Percentiles rank a stretch among this genome's conserved stretches.
phyloP scores from a whole-genome alignment of 2,888 invertebrate genomes.

The Orchesella flavescens region DNA sequence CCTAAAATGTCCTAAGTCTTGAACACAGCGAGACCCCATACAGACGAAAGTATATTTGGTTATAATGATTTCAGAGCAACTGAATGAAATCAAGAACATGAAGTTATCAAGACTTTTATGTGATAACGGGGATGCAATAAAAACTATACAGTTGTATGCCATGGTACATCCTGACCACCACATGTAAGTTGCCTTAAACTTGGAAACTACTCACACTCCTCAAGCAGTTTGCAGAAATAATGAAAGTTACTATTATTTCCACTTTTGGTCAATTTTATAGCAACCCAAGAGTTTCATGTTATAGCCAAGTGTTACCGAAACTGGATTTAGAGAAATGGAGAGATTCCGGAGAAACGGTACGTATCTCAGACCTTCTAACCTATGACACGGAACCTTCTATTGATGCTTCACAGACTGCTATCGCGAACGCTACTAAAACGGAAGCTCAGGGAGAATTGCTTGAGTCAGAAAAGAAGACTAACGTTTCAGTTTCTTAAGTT shows the following conservation, averaged over 20 bases:
- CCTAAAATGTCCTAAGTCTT: background rate
- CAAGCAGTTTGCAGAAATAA: too few relatives aligned
- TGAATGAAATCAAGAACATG: conserved; percentile 75
- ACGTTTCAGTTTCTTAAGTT: too few relatives aligned
- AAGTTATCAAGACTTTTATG: conserved; percentile 75
- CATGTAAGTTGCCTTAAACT: conserved; percentile 73
- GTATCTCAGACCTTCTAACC: background rate
- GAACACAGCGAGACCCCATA: too few relatives aligned
- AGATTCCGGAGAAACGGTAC: conserved; percentile 69
- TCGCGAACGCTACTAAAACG: background rate
- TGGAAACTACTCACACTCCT: conserved; percentile 2
- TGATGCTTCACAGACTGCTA: background rate
- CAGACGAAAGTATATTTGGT: background rate
- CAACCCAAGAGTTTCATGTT: conserved; percentile 75
- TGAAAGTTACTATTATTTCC: too few relatives aligned
- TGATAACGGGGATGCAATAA: conserved; percentile 75
- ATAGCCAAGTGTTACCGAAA: conserved; percentile 73
- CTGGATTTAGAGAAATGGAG: conserved; percentile 74
- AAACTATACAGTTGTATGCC: conserved; percentile 75
- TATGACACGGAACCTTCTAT: background rate
- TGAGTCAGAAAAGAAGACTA: too few relatives aligned
- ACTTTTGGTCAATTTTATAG: conserved; percentile 72
- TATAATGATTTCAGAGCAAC: conserved; percentile 73
- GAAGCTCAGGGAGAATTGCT: too few relatives aligned
- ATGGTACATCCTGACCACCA: conserved; percentile 75